Evolutionary conservation across 2,888 invertebrate genomes (phyloP), one percentile per base, ranked within the genome.

Genomic region (Smittia sp.): DNA sequence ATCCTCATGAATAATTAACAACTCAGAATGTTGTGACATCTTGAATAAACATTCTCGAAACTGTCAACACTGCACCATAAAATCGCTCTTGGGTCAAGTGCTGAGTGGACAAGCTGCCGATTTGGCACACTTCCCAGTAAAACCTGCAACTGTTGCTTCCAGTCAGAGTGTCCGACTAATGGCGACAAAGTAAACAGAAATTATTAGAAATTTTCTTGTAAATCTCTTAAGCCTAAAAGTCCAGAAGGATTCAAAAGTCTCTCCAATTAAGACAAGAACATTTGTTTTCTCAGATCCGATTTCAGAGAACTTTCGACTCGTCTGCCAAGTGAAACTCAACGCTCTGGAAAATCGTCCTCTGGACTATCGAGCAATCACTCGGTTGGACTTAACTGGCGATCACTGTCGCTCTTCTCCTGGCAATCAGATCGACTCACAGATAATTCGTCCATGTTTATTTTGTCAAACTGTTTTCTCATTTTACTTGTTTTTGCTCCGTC

Each of bases 1-100:
- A 6, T 3, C n/a, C 58, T 58, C 24, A 22, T 24, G 66, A 66
- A 66, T 27, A 66, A 68, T 22, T 68, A 41, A 41, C 20, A 68
- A 38, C 20, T 65, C 15, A 1, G 22, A 63, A 69, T 69, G 69
- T 69, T 69, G 69, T 69, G 69, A 69, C 69, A 69, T 25, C 69
- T 69, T 69, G 69, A 20, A 22, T 18, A 58, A 58, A 58, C 58
- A 58, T 58, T 22, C n/a, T 22, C 13, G n/a, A 58, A 13, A 1
- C 58, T 58, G 18, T 58, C 46, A 58, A 58, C 58, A 58, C 58
- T 58, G 7, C 38, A 22, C 20, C 22, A 3, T 4, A 46, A 27
- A 41, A 68, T 68, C 7, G 27, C 38, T 39, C 32, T 66, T 38
- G 4, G 69, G 27, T 41, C 25, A 69, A 66, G 66, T 66, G 66